Conservation (phyloP, 64 coral and sea anemone species). For the Actinia equina region DNA sequence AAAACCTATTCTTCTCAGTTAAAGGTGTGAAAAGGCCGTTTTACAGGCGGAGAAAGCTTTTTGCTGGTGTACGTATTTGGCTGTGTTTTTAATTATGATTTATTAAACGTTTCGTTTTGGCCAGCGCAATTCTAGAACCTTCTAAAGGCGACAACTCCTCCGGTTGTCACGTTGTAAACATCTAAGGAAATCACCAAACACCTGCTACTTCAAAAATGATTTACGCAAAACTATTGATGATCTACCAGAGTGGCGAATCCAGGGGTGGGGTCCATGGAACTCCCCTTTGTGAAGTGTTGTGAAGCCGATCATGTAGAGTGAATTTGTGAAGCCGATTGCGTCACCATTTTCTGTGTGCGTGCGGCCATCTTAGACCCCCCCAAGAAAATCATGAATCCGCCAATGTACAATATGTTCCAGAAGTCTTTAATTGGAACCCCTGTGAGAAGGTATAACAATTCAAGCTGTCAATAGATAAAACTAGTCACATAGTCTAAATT, state of each 20-base stretch:
- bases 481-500: background rate
- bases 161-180: background rate
- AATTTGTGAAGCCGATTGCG: no score
- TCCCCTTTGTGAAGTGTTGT: no score
- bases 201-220: background rate
- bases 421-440: slow-evolving; percentile 8
- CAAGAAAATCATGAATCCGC: no score
- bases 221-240: background rate
- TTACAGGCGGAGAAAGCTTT: background rate
- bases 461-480: background rate
- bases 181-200: background rate
- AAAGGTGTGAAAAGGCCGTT: background rate
- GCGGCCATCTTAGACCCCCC: no score
- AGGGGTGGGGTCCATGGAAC: no score
- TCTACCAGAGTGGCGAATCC: background rate
- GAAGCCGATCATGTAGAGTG: no score
- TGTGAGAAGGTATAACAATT: background rate
- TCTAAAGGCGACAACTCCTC: background rate
- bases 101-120: background rate
- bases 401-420: background rate
- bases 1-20: background rate
- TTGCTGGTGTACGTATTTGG: background rate
- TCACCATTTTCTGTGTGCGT: no score
- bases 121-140: background rate
- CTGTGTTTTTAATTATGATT: background rate